These are phyloP conservation scores for Phrixothrix hirtus DNA, from an alignment of 2,888 invertebrate species.

Conservation along the genomic window DNA sequence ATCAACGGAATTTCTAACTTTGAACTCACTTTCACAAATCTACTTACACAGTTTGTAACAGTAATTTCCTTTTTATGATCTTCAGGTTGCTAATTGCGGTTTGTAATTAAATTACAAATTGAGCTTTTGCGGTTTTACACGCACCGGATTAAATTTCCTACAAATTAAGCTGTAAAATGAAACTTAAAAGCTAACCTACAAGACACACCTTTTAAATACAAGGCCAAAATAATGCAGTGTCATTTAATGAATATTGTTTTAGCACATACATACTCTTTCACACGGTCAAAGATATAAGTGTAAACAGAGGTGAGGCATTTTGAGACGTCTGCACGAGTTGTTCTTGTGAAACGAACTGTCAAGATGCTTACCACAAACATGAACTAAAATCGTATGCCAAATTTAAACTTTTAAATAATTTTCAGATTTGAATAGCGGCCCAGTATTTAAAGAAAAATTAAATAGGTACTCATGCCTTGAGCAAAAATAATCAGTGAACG, in stretches of 20 bases:
- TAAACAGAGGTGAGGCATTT: slow-evolving; percentile 26
- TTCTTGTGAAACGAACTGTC: slow-evolving; percentile 20
- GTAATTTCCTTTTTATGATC: too few relatives aligned
- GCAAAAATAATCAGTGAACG: too few relatives aligned
- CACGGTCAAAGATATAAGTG: slow-evolving; percentile 24
- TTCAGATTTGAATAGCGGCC: not conserved
- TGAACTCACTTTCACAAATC: too few relatives aligned
- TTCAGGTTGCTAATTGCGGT: too few relatives aligned
- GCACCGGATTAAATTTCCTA: too few relatives aligned
- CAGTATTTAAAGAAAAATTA: too few relatives aligned
- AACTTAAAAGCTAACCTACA: slow-evolving; percentile 4
- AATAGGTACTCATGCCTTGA: too few relatives aligned
- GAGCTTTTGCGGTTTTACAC: too few relatives aligned
- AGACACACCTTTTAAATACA: slow-evolving; percentile 21
- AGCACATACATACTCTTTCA: slow-evolving; percentile 24
- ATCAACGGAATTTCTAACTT: too few relatives aligned
- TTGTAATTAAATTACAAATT: too few relatives aligned
- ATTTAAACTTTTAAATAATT: slow-evolving; percentile 2
- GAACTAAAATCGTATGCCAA: slow-evolving; percentile 15
- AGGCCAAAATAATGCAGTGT: slow-evolving; percentile 21
- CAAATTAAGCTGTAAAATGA: too few relatives aligned
- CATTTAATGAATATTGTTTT: slow-evolving; percentile 28
- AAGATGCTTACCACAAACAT: slow-evolving; percentile 5
- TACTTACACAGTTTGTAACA: too few relatives aligned
- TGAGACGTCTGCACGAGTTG: slow-evolving; percentile 24